Base-by-base conservation (phyloP, 2,797 vertebrate genomes). In the Sebastes flavidus region DNA sequence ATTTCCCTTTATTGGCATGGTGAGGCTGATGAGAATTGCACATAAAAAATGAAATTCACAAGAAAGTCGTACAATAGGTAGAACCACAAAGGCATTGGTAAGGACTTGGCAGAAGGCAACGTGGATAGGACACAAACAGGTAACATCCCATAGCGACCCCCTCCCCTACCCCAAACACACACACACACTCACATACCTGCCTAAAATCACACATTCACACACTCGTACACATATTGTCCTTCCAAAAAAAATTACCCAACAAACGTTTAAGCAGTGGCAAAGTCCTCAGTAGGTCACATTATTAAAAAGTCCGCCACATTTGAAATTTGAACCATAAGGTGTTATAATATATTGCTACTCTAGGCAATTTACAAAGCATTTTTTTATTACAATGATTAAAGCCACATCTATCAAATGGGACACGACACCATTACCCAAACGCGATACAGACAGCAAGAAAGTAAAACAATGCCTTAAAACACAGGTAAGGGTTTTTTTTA, bases 1-100 rank as follows among this genome's bases (percentile, higher is more conserved):
- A 96, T 97, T 98, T 98, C 97, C 97, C 97, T 99, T 99, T 99
- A 99, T 99, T 99, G 97, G 97, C 96, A 98, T 98, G 96, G 97
- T 97, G 97, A 97, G 97, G 96, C 97, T 97, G 97, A 98, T 97
- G 97, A 97, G 96, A 97, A 97, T 97, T 97, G 97, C 97, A 99
- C 97, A 98, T 98, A 97, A 96, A 95, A 96, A 97, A 95, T 93
- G 91, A 96, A 98, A 97, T 97, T 96, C 97, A 98, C 97, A 97
- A 97, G 95, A 97, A 97, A 97, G 96, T 96, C 93, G 95, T 98
- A 98, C 97, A 98, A 97, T 97, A 97, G 97, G 95, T 97, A 96
- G 96, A 98, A 97, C 97, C 97, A 98, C 97, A 97, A 96, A 97
- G 97, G 96, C 97, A 98, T 97, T 97, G 95, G 96, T 97, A 97